Evolutionary conservation across 2,113 vertebrate species (phyloP), one percentile per base, ranked within the genome.

Genomic region (Coturnix japonica): DNA sequence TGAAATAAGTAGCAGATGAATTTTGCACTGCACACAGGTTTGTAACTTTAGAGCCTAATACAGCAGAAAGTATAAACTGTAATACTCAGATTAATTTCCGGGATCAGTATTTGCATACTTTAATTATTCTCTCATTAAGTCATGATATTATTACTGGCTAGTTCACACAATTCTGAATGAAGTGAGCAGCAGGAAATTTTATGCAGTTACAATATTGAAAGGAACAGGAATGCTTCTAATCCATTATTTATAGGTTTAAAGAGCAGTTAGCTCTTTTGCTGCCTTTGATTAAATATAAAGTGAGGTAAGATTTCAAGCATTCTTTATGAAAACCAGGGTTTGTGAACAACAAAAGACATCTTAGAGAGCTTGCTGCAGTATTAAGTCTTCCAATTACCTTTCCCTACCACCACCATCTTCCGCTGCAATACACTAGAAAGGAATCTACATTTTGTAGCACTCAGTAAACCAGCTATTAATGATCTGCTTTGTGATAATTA

Each of bases 231-330:
- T 21, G 44, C 47, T 75, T 94, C 51, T 83, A 81, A 91, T 81
- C 19, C 30, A 88, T 91, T 94, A 94, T 81, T 94, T 61, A 90
- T 10, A 67, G 8, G 19, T 56, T 73, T 86, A 77, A 95, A 90
- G 73, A 33, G 18, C 65, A 90, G 51, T 64, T 35, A 76, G 46
- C 6, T 70, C 46, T 83, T 81, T 7, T 22, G 9, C 46, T 83
- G 61, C 18, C 31, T 93, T 82, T 82, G 77, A 80, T 85, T 87
- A 89, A 75, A 67, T 30, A 91, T 7, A 43, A 87, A 81, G 78
- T 1, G 2, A 84, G 17, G 33, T 59, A 75, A 67, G 18, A 51
- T 54, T 86, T 86, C 37, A 54, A 81, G 59, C 7, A 25, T 14
- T 14, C 7, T 73, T 66, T 26, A 70, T 17, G 15, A 84, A 91